Conservation (phyloP, 2,113 vertebrate genomes). For the Girardinichthys multiradiatus region DNA sequence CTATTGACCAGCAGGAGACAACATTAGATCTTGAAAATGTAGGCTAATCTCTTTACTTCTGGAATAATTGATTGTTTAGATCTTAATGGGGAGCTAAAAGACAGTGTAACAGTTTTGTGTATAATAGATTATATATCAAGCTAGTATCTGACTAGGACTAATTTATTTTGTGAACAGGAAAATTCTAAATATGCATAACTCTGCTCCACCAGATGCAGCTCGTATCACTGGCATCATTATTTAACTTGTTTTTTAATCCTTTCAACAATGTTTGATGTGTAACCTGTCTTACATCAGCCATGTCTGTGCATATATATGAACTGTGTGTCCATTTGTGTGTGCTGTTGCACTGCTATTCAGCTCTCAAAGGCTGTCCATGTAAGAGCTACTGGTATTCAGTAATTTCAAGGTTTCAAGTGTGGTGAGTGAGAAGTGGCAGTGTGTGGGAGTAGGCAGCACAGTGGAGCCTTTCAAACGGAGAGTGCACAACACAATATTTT, state of each 20-base stretch:
- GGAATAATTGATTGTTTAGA: no score
- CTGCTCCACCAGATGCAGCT: no score
- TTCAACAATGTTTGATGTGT: not conserved
- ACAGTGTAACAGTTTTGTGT: not conserved
- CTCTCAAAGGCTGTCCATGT: slow-evolving; percentile 23
- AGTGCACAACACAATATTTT: slow-evolving; percentile 3
- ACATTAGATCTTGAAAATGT: not conserved
- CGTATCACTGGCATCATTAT: not conserved
- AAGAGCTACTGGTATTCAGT: slow-evolving; percentile 26
- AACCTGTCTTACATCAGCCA: not conserved
- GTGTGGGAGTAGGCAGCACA: slow-evolving; percentile 47
- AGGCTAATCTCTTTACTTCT: not conserved
- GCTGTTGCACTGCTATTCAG: not conserved
- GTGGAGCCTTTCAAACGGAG: slow-evolving; percentile 11
- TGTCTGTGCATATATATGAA: not conserved
- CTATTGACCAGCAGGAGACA: not conserved
- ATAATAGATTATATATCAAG: not conserved
- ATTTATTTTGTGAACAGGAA: not conserved
- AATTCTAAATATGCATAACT: not conserved
- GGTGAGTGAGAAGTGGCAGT: slow-evolving; percentile 44
- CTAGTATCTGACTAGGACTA: not conserved
- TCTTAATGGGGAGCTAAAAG: not conserved
- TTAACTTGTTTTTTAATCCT: not conserved
- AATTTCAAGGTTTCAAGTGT: slow-evolving; percentile 41
- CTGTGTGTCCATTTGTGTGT: not conserved